Evolutionary conservation across 2,113 vertebrate genomes (phyloP), one percentile per base, ranked within the genome.

Genomic region (Tringa solitaria): DNA sequence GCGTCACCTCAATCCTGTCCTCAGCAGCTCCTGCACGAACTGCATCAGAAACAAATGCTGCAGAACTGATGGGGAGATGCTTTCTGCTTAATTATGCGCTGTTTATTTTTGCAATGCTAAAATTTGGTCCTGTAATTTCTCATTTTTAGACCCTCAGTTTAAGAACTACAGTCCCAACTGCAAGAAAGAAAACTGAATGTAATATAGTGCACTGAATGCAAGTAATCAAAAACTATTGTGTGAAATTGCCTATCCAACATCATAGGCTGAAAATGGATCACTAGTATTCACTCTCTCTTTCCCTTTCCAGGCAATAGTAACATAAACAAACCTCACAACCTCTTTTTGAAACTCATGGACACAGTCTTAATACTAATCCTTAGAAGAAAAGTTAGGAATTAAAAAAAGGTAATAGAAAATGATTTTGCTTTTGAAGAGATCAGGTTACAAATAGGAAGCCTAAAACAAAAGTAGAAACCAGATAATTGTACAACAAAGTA

Each of bases 191-290:
- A 94, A 86, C 0, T 0, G 64, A 82, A 94, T 89, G 43, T 86
- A 80, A 70, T 95, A 80, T 24, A 94, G 28, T 54, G 61, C 45
- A 86, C 39, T 85, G 84, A 86, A 90, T 86, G 60, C 51, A 96
- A 96, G 89, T 79, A 96, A 95, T 96, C 92, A 96, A 96, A 94
- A 92, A 43, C 64, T 73, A 81, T 91, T 95, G 50, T 94, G 57
- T 60, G n/a, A 93, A 90, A 95, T 9, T 72, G 84, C 51, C 73
- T 33, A 93, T 81, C 61, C 20, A 13, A 60, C 53, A 82, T 28
- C 12, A 4, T 6, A 75, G 45, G 39, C 53, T 73, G 82, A 96
- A 95, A 95, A 89, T 46, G 23, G 63, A 33, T 72, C 37, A 19
- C 39, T 86, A 74, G 24, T 86, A 50, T 74, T 83, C 59, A 76